These are phyloP conservation scores for Acleris sparsana DNA, from an alignment of 2,888 invertebrate genomes.

Conservation along the genomic window DNA sequence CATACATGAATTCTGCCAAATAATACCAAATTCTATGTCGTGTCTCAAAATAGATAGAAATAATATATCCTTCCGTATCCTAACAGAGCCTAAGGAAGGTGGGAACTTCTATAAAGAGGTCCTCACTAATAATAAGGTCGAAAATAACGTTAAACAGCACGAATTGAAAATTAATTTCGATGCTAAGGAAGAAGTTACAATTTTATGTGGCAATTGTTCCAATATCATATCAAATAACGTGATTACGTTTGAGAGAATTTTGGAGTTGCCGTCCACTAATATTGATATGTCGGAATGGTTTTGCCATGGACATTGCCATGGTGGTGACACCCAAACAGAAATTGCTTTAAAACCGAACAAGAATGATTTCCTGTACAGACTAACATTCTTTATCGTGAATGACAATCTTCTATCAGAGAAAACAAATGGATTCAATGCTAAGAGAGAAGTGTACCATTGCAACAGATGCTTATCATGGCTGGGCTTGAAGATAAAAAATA, in stretches of 20 bases:
- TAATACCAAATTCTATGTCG: slow-evolving; percentile 80
- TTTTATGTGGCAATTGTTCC: slow-evolving; percentile 70
- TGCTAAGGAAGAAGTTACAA: slow-evolving; percentile 55
- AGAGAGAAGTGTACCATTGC: slow-evolving; percentile 79
- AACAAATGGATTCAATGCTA: slow-evolving; percentile 70
- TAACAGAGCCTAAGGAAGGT: slow-evolving; percentile 73
- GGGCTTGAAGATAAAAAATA: slow-evolving; percentile 73
- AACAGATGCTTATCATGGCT: slow-evolving; percentile 84
- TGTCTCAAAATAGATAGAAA: slow-evolving; percentile 76
- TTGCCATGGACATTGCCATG: slow-evolving; percentile 81
- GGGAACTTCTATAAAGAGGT: slow-evolving; percentile 78
- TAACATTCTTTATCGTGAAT: slow-evolving; percentile 82
- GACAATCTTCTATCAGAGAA: slow-evolving; percentile 65
- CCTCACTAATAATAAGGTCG: slow-evolving; percentile 49
- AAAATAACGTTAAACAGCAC: slow-evolving; percentile 48
- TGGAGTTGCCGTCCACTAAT: slow-evolving; percentile 85
- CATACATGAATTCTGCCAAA: slow-evolving; percentile 68
- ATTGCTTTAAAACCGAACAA: slow-evolving; percentile 71
- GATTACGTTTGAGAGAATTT: slow-evolving; percentile 81
- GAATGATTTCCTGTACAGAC: slow-evolving; percentile 83
- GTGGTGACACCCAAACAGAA: slow-evolving; percentile 45
- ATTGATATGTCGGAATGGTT: slow-evolving; percentile 86
- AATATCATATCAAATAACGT: slow-evolving; percentile 74
- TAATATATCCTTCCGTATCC: slow-evolving; percentile 74
- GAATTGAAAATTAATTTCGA: slow-evolving; percentile 62